Conservation (phyloP, 2,888 invertebrate genomes). For the Corythucha ciliata region DNA sequence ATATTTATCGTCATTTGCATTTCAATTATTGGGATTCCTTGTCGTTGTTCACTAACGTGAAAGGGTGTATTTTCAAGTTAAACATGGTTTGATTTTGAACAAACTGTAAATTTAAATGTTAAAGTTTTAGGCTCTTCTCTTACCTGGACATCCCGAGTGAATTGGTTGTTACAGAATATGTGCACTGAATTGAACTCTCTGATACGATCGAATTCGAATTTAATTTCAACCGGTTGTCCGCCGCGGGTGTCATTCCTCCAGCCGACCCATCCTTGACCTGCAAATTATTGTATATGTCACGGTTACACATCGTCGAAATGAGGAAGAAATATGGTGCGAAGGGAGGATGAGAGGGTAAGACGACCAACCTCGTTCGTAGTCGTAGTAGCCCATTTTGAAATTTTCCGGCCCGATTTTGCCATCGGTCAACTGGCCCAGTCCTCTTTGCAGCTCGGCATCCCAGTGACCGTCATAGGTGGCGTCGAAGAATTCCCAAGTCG, state of each 20-base stretch:
- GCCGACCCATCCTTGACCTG: conserved; percentile 73
- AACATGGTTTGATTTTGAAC: no score
- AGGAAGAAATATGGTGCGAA: not conserved
- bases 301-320: not conserved
- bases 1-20: no score
- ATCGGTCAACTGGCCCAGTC: conserved; percentile 77
- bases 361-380: conserved; percentile 44
- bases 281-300: not conserved
- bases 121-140: conserved; percentile 31
- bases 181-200: conserved; percentile 76
- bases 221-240: conserved; percentile 54
- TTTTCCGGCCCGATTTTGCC: conserved; percentile 69
- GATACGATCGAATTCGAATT: conserved; percentile 76
- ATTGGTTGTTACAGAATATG: conserved; percentile 76
- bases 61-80: no score
- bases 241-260: conserved; percentile 72
- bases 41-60: no score
- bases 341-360: not conserved
- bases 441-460: conserved; percentile 63
- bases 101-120: no score
- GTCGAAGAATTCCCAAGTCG: conserved; percentile 73
- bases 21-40: no score
- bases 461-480: conserved; percentile 77
- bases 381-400: conserved; percentile 56
- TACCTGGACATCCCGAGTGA: conserved; percentile 73